Evolutionary conservation across 2,113 vertebrate species (phyloP).

Genomic region (Monopterus albus): DNA sequence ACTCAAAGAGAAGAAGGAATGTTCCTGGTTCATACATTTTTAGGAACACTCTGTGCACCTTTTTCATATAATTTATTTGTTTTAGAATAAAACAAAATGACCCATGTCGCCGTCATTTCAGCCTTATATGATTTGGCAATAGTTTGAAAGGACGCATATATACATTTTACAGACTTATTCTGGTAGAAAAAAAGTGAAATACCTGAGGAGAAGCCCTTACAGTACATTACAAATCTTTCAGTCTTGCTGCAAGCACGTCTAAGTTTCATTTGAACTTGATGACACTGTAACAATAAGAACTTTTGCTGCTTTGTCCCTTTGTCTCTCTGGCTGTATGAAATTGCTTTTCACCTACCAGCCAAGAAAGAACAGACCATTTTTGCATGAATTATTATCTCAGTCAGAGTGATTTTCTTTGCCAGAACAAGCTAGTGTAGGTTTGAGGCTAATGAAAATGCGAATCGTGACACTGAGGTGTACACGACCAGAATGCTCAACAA

Average conservation of each 20-base stretch:
- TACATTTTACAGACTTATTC: neutral
- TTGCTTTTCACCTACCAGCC: slow-evolving; percentile 29
- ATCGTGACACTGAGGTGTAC: slow-evolving; percentile 37
- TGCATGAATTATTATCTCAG: slow-evolving; percentile 30
- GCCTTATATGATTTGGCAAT: neutral
- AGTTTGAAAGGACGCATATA: neutral
- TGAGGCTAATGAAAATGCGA: slow-evolving; percentile 46
- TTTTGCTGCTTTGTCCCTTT: slow-evolving; percentile 25
- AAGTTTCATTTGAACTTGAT: slow-evolving; percentile 29
- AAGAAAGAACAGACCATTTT: slow-evolving; percentile 34
- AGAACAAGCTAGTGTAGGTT: slow-evolving; percentile 14
- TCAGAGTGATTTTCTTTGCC: slow-evolving; percentile 36
- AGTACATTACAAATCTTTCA: neutral
- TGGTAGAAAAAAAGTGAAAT: no score
- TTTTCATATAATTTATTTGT: slow-evolving; percentile 16
- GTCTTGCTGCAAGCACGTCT: neutral
- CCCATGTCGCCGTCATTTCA: slow-evolving; percentile 8
- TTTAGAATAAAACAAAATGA: slow-evolving; percentile 23
- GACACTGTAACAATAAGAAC: slow-evolving; percentile 3
- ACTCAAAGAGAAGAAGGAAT: slow-evolving; percentile 33
- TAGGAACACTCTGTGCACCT: slow-evolving; percentile 17
- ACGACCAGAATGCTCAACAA: slow-evolving; percentile 28
- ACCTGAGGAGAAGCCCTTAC: no score
- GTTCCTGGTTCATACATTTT: slow-evolving; percentile 46
- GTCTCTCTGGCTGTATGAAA: slow-evolving; percentile 15